Percentiles rank a stretch among this genome's conserved stretches.
phyloP scores from a whole-genome alignment of 2,888 invertebrate species.

The Melanophora roralis region DNA sequence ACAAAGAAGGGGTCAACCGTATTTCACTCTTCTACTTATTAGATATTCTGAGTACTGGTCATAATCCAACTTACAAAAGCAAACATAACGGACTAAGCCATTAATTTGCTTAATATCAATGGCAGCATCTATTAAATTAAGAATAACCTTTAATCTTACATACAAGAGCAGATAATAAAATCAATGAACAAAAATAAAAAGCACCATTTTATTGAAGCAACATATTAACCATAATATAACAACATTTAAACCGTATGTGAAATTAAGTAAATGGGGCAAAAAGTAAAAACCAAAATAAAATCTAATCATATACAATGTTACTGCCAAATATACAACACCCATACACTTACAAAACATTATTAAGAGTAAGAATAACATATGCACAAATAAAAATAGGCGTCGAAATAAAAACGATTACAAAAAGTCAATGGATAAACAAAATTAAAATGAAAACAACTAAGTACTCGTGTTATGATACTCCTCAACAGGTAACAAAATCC shows the following conservation, averaged over 20 bases:
- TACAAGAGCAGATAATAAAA: background rate
- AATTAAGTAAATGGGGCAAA: background rate
- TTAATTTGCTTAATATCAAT: too few relatives aligned
- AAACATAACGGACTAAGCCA: too few relatives aligned
- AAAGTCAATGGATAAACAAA: background rate
- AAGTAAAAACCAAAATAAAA: background rate
- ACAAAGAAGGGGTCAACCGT: too few relatives aligned
- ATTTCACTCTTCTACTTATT: too few relatives aligned
- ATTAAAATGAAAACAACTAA: background rate
- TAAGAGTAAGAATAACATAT: background rate
- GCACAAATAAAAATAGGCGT: background rate
- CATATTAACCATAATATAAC: constrained; percentile 14
- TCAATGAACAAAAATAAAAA: background rate
- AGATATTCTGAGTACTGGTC: too few relatives aligned
- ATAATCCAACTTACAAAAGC: too few relatives aligned
- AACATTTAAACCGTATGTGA: constrained; percentile 14
- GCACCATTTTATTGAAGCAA: constrained; percentile 3
- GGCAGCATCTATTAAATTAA: too few relatives aligned
- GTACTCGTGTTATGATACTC: constrained; percentile 10
- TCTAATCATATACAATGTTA: background rate
- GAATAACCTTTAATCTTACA: background rate
- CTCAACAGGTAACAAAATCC: constrained; percentile 50
- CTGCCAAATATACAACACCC: background rate
- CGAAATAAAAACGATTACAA: background rate
- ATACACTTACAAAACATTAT: background rate